These are phyloP conservation scores for Chanos chanos DNA, from an alignment of 2,797 vertebrate species.

Conservation along the genomic window DNA sequence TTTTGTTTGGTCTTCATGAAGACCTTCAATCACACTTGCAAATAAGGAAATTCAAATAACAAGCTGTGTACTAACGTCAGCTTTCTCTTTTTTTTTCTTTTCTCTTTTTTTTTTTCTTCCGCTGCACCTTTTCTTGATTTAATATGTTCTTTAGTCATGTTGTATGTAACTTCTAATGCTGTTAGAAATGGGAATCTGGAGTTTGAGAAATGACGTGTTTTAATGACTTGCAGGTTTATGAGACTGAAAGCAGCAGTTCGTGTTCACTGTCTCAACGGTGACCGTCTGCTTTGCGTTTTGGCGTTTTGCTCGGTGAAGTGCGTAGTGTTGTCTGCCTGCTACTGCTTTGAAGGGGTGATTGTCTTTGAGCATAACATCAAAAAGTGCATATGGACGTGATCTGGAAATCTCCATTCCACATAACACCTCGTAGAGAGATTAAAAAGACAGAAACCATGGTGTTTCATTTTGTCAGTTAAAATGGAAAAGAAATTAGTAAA, in stretches of 20 bases:
- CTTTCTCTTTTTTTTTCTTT: too few species aligned
- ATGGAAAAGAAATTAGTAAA: slow-evolving; percentile 25
- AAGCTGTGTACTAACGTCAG: too few species aligned
- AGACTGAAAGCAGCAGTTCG: slow-evolving; percentile 1
- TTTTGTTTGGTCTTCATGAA: too few species aligned
- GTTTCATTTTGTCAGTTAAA: slow-evolving; percentile 35
- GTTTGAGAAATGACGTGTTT: neutral
- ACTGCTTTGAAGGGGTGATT: neutral
- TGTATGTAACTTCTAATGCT: too few species aligned
- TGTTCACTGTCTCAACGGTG: neutral
- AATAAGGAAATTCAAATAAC: too few species aligned
- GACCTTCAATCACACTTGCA: too few species aligned
- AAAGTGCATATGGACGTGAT: slow-evolving; percentile 38
- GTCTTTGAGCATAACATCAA: slow-evolving; percentile 39
- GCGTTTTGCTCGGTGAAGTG: neutral
- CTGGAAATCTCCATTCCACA: slow-evolving; percentile 32
- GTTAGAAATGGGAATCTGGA: too few species aligned
- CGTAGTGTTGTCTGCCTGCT: neutral
- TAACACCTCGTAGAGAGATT: slow-evolving; percentile 45
- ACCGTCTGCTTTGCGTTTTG: neutral
- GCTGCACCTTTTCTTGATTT: too few species aligned
- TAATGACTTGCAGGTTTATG: slow-evolving; percentile 14
- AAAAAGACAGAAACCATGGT: slow-evolving; percentile 23
- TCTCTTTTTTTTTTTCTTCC: too few species aligned
- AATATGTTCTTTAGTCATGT: too few species aligned